Evolutionary conservation across 2,113 vertebrate genomes (phyloP).

Genomic region (Galbula dea): DNA sequence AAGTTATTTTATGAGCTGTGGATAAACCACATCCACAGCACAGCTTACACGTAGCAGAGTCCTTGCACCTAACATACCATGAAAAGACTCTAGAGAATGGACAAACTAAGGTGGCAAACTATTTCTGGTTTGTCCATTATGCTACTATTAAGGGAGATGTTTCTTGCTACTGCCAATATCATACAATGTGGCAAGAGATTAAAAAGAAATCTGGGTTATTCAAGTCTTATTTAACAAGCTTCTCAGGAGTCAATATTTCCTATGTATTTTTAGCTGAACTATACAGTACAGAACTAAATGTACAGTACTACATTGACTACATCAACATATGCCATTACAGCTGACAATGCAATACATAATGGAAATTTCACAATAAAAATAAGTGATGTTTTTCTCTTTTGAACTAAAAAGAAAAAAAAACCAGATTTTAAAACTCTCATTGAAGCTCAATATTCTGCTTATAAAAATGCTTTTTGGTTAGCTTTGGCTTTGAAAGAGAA

Average conservation of each 20-base stretch:
- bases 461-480: not conserved
- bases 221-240: not conserved
- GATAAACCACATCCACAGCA: not conserved
- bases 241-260: not conserved
- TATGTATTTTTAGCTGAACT: not conserved
- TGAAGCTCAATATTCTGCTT: not conserved
- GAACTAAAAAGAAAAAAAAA: not conserved
- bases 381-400: not conserved
- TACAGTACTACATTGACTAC: not conserved
- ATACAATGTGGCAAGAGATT: accelerated
- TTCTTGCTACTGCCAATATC: not conserved
- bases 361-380: not conserved
- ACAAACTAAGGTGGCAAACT: not conserved
- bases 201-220: not conserved
- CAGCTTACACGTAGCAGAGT: not conserved
- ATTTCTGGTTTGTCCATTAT: not conserved
- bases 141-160: not conserved
- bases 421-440: not conserved
- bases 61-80: not conserved
- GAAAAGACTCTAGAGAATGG: not conserved
- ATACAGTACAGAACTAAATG: no score
- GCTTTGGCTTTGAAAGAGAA: not conserved
- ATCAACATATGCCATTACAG: not conserved
- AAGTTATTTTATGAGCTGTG: not conserved
- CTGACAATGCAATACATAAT: not conserved